A percentile compares a stretch with the other conserved stretches of the same genome.
These are phyloP conservation scores for Pandion haliaetus DNA, from an alignment of 2,113 vertebrate species.

Conservation along the genomic window DNA sequence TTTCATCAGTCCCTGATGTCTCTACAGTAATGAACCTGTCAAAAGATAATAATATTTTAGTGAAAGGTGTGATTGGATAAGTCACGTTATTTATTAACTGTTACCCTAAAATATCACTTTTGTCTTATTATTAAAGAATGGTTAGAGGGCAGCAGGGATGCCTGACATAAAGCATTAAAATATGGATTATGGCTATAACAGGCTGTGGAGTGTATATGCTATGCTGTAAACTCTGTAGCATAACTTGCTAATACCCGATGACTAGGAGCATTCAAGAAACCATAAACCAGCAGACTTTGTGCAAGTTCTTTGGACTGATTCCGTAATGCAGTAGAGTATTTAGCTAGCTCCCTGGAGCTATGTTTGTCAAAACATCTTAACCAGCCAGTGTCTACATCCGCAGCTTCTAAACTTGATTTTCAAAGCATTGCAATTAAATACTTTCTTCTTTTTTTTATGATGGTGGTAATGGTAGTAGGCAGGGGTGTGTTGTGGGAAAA, in stretches of 20 bases:
- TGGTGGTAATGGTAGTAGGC: background rate
- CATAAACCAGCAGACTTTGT: background rate
- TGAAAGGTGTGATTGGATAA: constrained; percentile 84
- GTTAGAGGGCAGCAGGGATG: constrained; percentile 71
- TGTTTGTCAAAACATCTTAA: background rate
- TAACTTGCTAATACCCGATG: background rate
- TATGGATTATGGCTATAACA: constrained; percentile 65
- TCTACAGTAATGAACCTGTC: constrained; percentile 92
- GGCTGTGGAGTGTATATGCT: background rate
- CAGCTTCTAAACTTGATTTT: constrained; percentile 21
- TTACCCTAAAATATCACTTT: constrained; percentile 87
- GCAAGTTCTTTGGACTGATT: background rate
- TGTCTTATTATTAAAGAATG: constrained; percentile 80
- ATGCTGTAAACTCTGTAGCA: background rate
- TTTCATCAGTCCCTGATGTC: constrained; percentile 74
- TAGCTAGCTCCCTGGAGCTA: background rate
- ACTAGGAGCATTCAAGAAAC: background rate
- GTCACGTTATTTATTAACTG: constrained; percentile 89
- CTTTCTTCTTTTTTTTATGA: background rate
- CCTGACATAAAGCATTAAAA: constrained; percentile 86
- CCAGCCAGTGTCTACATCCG: background rate
- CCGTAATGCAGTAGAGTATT: background rate
- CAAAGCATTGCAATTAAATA: background rate
- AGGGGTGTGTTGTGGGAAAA: background rate
- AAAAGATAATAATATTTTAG: constrained; percentile 88